Evolutionary conservation across 2,113 vertebrate genomes (phyloP).

Genomic region (Chaenocephalus aceratus): DNA sequence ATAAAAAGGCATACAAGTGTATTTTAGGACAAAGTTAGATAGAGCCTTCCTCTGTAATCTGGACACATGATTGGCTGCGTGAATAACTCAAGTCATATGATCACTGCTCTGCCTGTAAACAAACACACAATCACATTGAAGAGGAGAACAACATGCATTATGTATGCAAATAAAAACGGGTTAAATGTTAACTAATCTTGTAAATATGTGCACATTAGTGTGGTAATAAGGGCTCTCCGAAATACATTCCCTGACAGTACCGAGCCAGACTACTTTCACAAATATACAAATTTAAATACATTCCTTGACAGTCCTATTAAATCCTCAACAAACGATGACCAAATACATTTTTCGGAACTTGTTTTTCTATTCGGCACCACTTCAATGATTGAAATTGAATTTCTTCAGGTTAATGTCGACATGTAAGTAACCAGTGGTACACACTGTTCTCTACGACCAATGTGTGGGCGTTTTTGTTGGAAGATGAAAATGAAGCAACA

Average conservation of each 20-base stretch:
- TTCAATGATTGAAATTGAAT: too few species aligned
- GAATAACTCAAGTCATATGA: constrained; percentile 66
- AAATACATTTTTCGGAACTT: background rate
- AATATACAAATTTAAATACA: background rate
- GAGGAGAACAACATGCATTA: background rate
- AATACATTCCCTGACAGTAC: too few species aligned
- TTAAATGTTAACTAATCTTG: background rate
- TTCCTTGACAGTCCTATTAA: background rate
- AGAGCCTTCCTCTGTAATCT: background rate
- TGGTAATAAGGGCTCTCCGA: background rate
- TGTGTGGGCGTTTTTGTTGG: background rate
- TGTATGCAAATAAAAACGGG: too few species aligned
- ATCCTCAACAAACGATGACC: background rate
- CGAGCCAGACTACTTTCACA: background rate
- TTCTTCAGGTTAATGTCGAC: background rate
- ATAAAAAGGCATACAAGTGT: background rate
- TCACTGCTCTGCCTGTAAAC: constrained; percentile 28
- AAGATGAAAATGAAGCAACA: background rate
- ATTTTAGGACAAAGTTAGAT: background rate
- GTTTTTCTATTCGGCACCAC: background rate
- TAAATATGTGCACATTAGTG: background rate
- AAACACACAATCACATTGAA: background rate
- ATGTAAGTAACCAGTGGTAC: too few species aligned
- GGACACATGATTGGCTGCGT: background rate
- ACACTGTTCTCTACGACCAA: background rate